Evolutionary conservation across 2,113 vertebrate species (phyloP), one percentile per base, ranked within the genome.

Genomic region (Dryoscopus gambensis): DNA sequence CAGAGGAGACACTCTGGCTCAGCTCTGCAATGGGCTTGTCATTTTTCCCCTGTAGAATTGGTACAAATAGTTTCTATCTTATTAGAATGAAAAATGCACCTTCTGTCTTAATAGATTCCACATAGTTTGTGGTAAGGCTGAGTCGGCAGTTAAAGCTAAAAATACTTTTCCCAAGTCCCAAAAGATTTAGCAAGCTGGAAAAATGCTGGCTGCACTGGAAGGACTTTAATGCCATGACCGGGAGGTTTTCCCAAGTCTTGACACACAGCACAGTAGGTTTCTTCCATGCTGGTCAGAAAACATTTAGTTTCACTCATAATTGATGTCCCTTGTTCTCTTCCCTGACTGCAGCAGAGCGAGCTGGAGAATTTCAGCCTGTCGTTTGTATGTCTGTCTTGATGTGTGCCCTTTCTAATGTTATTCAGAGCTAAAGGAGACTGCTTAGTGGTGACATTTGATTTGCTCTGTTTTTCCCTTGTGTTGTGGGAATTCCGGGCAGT

Each of bases 131-230:
- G 79, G 92, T 77, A 89, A 89, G 83, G 73, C 88, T 94, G 93
- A 95, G 83, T 85, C 80, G 89, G 83, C 83, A 94, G 47, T 71
- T 84, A 71, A 88, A 93, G 60, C 71, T 96, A 86, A 95, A 95
- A 95, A 95, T 92, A 95, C 57, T 87, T 92, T 73, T 73, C 46
- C 69, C 23, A 42, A 96, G 70, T 95, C 91, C 84, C 84, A 39
- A 15, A 92, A 94, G 90, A 59, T 70, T 70, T 67, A 89, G 68
- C 63, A 90, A 91, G 84, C 91, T 84, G 93, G 52, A 95, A 95
- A 42, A 95, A 90, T 75, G 86, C 84, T 95, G 85, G 78, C 92
- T 89, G 60, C 8, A 6, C 80, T 90, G 90, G 90, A 63, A 81
- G 56, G 37, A n/a, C 56, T 88, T 37, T 73, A 93, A 53, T 81